Evolutionary conservation across 2,797 vertebrate genomes (phyloP).

Genomic region (Galago senegalensis): DNA sequence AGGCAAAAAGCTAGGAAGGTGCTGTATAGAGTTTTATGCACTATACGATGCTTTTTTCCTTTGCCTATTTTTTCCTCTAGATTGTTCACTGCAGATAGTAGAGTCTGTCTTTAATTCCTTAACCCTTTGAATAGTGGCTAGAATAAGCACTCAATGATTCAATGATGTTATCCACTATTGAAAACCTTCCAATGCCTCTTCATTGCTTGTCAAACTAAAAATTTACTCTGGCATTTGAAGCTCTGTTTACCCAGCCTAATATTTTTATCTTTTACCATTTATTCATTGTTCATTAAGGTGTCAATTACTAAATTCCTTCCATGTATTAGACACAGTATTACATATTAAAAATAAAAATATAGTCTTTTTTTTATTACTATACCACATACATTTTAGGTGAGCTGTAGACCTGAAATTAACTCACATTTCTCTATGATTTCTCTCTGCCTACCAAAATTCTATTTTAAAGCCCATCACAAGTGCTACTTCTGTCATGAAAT

Average conservation of each 20-base stretch:
- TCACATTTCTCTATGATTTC: not conserved
- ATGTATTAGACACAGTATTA: not conserved
- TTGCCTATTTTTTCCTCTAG: not conserved
- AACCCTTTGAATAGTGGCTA: not conserved
- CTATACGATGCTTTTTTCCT: not conserved
- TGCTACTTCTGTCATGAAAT: not conserved
- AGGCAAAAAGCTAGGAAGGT: not conserved
- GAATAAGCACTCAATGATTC: not conserved
- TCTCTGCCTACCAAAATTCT: not conserved
- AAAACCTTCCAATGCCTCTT: not conserved
- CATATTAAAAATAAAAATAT: conserved; percentile 50
- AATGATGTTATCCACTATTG: not conserved
- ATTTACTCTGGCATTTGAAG: not conserved
- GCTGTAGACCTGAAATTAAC: not conserved
- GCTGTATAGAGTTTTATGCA: not conserved
- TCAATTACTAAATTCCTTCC: conserved; percentile 4
- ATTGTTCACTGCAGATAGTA: not conserved
- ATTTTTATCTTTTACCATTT: conserved; percentile 29
- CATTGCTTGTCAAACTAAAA: conserved; percentile 59
- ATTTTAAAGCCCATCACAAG: not conserved
- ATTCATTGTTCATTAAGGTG: not conserved
- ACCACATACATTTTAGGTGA: not conserved
- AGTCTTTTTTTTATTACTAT: not conserved
- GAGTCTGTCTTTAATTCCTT: not conserved
- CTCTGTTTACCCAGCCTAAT: not conserved